A percentile compares a stretch with the other conserved stretches of the same genome.
These are phyloP conservation scores for Drosophila barbarae DNA, from an alignment of 2,888 invertebrate species.

Conservation along the genomic window DNA sequence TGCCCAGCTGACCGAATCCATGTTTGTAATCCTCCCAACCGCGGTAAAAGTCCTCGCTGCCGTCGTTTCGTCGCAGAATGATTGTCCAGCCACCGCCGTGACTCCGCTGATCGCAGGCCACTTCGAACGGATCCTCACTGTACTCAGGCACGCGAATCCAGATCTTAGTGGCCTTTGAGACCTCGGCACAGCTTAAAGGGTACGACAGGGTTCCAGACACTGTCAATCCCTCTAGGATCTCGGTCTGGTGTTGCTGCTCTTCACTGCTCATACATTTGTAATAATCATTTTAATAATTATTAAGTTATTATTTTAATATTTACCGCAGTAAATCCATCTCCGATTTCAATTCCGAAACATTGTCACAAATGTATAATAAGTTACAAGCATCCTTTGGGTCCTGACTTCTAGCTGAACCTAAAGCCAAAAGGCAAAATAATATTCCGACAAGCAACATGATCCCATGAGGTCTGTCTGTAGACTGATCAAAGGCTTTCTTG, in stretches of 20 bases:
- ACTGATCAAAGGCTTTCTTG: background rate
- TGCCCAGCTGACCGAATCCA: slow-evolving; percentile 18
- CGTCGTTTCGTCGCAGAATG: slow-evolving; percentile 6
- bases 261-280: too few species aligned
- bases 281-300: background rate
- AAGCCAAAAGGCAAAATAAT: too few species aligned
- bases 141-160: slow-evolving; percentile 1
- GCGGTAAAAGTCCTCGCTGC: slow-evolving; percentile 1
- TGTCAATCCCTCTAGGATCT: background rate
- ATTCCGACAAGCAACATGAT: too few species aligned
- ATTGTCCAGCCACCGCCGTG: slow-evolving; percentile 14
- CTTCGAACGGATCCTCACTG: slow-evolving; percentile 9
- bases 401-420: too few species aligned
- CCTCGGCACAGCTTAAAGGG: slow-evolving; percentile 2
- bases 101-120: slow-evolving; percentile 1
- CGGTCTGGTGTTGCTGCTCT: background rate
- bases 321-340: background rate
- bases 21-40: slow-evolving; percentile 14
- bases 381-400: background rate
- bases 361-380: background rate
- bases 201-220: background rate
- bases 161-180: background rate
- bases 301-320: background rate
- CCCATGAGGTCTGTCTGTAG: background rate
- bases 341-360: background rate